Base-by-base conservation (phyloP, 1,140 invertebrate genomes). In the Bombus ignitus region DNA sequence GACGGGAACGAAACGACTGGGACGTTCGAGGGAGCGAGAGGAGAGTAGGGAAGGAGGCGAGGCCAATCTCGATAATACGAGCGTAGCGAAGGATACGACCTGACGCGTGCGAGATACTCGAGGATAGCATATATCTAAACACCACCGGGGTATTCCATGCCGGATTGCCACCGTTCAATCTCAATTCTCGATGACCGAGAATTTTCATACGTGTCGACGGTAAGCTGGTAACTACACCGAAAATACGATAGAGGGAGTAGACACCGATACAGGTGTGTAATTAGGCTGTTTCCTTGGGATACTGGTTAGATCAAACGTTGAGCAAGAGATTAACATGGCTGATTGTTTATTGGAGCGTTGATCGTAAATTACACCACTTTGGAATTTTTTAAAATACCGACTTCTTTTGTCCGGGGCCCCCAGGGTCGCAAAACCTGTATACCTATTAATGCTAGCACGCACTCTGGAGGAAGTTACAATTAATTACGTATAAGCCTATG, bases 51-150 rank as follows among this genome's bases (percentile, higher is more conserved):
- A 85, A 88, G 88, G 81, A 86, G 87, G 82, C 85, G 81, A 89
- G 88, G 88, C 89, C 92, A 93, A 93, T 93, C 92, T 91, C 91
- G 91, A 93, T 93, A 93, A 93, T 93, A 93, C 87, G 73, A 73
- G 83, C 44, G 80, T 89, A 87, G 82, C 86, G 73, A 89, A 89
- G 83, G 88, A 91, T 91, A 88, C 76, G 83, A 83, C 72, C 82
- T 68, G 66, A 89, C 86, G 76, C 86, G 74, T 82, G 75, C 53
- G 65, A 71, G 83, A 44, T 89, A 66, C 79, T 75, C 62, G 83
- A 83, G 70, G 87, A 86, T 89, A 86, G 79, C 42, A 57, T 53
- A 37, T 59, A 78, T 68, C 47, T 57, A 76, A 22, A 71, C 35
- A 32, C 3, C n/a, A 25, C 9, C 28, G 47, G 42, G 65, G 66